These are phyloP conservation scores for Pinna nobilis DNA, from an alignment of 1,140 invertebrate genomes.

Conservation along the genomic window DNA sequence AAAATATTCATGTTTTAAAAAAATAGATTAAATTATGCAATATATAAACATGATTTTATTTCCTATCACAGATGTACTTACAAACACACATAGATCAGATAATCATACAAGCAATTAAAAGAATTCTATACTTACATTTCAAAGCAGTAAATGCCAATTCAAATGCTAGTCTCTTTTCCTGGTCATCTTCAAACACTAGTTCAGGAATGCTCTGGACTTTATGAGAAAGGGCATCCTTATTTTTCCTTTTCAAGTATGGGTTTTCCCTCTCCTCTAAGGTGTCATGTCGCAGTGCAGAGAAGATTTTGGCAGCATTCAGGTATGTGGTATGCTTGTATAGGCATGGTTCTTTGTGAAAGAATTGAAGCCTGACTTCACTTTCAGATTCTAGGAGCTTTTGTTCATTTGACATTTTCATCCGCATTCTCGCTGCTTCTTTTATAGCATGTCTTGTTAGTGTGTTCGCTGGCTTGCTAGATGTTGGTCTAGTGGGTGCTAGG, in stretches of 20 bases:
- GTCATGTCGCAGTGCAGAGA: constrained; percentile 40
- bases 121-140: constrained; percentile 64
- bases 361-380: constrained; percentile 32
- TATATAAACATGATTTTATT: too few relatives aligned
- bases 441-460: constrained; percentile 1
- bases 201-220: constrained; percentile 42
- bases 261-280: constrained; percentile 15
- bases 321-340: constrained; percentile 55
- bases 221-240: constrained; percentile 1
- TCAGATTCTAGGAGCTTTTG: constrained; percentile 22
- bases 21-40: too few relatives aligned
- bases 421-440: constrained; percentile 25
- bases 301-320: constrained; percentile 49
- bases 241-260: constrained; percentile 26
- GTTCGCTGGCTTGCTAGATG: background rate
- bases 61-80: too few relatives aligned
- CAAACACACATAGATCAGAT: too few relatives aligned
- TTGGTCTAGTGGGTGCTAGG: constrained; percentile 1
- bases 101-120: too few relatives aligned
- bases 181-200: constrained; percentile 53
- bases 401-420: constrained; percentile 21
- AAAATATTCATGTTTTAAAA: too few relatives aligned
- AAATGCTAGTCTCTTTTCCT: constrained; percentile 61
- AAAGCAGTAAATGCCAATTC: constrained; percentile 64
- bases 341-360: constrained; percentile 58